phyloP scores from a whole-genome alignment of 2,888 invertebrate genomes.

The Chloroclystis v-ata region DNA sequence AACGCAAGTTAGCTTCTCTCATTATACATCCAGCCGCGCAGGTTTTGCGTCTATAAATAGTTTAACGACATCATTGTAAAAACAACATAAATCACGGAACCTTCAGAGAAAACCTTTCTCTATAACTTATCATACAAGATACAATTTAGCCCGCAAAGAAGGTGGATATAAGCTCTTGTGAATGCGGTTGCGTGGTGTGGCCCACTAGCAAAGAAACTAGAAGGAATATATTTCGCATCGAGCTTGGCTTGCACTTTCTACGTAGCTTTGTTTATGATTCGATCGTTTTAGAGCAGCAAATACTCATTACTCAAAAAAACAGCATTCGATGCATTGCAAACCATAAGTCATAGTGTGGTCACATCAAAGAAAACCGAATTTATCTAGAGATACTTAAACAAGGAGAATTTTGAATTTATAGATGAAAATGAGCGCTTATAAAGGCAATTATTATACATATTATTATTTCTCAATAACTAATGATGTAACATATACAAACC shows the following conservation, averaged over 20 bases:
- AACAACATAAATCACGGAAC: conserved; percentile 30
- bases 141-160: conserved; percentile 24
- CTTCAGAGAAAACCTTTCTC: conserved; percentile 31
- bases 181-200: conserved; percentile 43
- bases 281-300: conserved; percentile 41
- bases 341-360: not conserved
- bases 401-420: too few species aligned
- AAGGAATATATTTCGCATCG: conserved; percentile 62
- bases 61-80: conserved; percentile 29
- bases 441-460: too few species aligned
- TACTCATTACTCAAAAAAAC: too few species aligned
- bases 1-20: conserved; percentile 54
- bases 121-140: conserved; percentile 25
- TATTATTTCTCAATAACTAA: too few species aligned
- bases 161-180: conserved; percentile 16
- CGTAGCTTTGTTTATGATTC: conserved; percentile 46
- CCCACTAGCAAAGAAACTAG: conserved; percentile 57
- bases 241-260: conserved; percentile 74
- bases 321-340: conserved; percentile 12
- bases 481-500: too few species aligned
- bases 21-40: conserved; percentile 63
- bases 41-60: conserved; percentile 73
- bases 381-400: too few species aligned
- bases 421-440: too few species aligned
- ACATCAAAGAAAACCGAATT: not conserved